These are phyloP conservation scores for Otus sunia DNA, from an alignment of 2,113 vertebrate species.

Conservation along the genomic window DNA sequence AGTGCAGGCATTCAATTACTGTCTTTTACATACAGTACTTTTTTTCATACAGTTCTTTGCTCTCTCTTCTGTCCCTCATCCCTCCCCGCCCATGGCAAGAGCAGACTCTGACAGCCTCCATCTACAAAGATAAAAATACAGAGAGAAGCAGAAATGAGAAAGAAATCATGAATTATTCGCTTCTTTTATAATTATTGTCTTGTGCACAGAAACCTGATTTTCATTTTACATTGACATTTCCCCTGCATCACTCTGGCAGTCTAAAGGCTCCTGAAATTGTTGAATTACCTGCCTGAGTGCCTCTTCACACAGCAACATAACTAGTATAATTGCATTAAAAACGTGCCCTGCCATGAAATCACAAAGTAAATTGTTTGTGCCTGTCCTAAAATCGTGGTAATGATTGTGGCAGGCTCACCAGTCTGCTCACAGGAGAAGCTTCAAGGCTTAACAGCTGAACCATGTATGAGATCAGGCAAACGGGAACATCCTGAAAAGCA, in stretches of 20 bases:
- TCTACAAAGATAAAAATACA: neutral
- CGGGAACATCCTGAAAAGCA: neutral
- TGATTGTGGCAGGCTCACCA: neutral
- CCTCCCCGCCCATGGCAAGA: too few relatives aligned
- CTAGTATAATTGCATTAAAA: neutral
- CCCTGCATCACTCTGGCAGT: neutral
- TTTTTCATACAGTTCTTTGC: neutral
- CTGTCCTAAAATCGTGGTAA: neutral
- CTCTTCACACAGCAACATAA: neutral
- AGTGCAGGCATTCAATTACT: neutral
- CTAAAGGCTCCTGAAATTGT: neutral
- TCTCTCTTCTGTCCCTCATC: neutral
- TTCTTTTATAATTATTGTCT: neutral
- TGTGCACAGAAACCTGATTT: neutral
- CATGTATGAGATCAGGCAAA: neutral
- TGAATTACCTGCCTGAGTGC: fast-evolving
- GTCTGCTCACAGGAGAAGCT: neutral
- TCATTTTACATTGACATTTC: neutral
- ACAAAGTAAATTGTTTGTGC: neutral
- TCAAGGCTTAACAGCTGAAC: neutral
- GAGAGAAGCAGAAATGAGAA: neutral
- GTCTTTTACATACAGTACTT: neutral
- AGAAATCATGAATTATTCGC: neutral
- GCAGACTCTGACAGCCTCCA: neutral
- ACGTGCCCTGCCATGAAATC: neutral